Percentiles rank a stretch among this genome's conserved stretches.
Evolutionary conservation across 2,113 vertebrate species (phyloP).

Genomic region (Cheilinus undulatus): DNA sequence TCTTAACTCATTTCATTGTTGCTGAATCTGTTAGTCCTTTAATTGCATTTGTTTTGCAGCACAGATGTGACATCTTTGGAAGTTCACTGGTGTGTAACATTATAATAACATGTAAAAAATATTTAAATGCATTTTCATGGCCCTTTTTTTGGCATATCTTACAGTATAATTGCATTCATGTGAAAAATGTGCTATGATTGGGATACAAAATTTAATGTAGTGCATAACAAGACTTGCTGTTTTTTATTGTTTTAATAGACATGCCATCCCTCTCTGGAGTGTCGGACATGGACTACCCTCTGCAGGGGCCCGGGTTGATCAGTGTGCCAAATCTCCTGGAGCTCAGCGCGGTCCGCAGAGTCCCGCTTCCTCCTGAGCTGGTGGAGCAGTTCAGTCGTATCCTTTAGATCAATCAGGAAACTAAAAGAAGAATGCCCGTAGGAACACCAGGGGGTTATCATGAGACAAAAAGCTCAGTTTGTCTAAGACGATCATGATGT

Average conservation of each 20-base stretch:
- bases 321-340: constrained; percentile 94
- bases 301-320: constrained; percentile 92
- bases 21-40: no score
- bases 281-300: constrained; percentile 98
- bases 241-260: constrained; percentile 79
- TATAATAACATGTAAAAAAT: no score
- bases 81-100: no score
- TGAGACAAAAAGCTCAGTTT: not conserved
- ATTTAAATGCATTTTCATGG: no score
- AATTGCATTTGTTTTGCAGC: no score
- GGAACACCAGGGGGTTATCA: not conserved
- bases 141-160: no score
- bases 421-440: not conserved
- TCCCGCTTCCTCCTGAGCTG: constrained; percentile 95
- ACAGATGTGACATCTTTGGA: no score
- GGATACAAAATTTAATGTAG: not conserved
- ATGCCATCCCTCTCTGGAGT: constrained; percentile 93
- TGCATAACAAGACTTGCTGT: not conserved
- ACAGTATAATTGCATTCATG: no score
- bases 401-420: constrained; percentile 69
- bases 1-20: no score
- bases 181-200: no score
- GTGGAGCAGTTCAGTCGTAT: constrained; percentile 99
- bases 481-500: no score
- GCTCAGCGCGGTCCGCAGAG: constrained; percentile 90